phyloP scores from a whole-genome alignment of 2,888 invertebrate species.

The Mellilla xanthometata region DNA sequence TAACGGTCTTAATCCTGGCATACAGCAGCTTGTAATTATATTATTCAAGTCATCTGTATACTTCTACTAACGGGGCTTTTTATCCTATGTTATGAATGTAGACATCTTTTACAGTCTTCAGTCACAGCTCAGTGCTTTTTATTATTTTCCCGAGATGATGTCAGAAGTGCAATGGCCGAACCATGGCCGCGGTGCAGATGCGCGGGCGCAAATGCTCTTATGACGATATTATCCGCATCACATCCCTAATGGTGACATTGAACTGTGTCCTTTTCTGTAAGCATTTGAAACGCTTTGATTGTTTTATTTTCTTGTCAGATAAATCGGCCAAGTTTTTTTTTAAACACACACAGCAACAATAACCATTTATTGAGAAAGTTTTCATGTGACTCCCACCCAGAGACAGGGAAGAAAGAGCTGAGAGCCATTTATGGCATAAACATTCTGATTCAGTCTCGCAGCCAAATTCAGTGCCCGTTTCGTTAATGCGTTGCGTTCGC shows the following conservation, averaged over 20 bases:
- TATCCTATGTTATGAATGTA: conserved; percentile 2
- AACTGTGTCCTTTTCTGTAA: conserved; percentile 23
- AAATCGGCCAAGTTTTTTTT: too few relatives aligned
- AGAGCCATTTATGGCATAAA: conserved; percentile 5
- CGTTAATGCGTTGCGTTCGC: conserved; percentile 60
- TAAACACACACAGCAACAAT: too few relatives aligned
- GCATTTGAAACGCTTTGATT: not conserved
- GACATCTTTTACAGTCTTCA: conserved; percentile 12
- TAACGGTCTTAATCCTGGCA: too few relatives aligned
- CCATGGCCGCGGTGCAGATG: conserved; percentile 34
- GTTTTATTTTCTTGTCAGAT: too few relatives aligned
- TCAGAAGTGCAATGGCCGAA: conserved; percentile 45
- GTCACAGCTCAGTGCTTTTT: conserved; percentile 28
- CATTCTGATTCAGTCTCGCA: conserved; percentile 11
- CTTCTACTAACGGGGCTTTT: conserved; percentile 2
- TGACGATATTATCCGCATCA: conserved; percentile 30
- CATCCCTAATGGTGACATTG: conserved; percentile 33
- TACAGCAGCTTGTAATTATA: too few relatives aligned
- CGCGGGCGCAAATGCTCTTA: conserved; percentile 39
- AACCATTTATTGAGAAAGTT: too few relatives aligned
- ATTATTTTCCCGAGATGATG: conserved; percentile 36
- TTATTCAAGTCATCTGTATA: not conserved
- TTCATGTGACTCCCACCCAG: too few relatives aligned
- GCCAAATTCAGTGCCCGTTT: conserved; percentile 36
- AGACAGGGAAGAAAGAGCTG: not conserved